Base-by-base conservation (phyloP, 2,797 vertebrate genomes). In the Austrolebias charrua region DNA sequence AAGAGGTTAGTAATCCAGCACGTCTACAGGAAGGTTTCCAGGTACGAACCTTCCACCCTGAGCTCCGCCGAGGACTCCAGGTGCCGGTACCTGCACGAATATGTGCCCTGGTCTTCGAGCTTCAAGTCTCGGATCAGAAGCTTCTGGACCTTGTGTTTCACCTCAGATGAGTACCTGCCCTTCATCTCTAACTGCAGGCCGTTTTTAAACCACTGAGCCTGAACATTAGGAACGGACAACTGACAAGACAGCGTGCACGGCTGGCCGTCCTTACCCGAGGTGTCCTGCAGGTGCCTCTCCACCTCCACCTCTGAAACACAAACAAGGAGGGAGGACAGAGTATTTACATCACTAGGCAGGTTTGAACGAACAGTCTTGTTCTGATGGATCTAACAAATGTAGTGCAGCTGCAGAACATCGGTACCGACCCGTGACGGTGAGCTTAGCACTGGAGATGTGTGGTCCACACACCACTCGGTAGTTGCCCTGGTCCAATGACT, bases 391-490 rank as follows among this genome's bases (percentile, higher is more conserved):
- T 35, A 1, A 19, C 33, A 54, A 28, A 13, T 16, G 15, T 52
- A 14, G 15, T 20, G 14, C n/a, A 19, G 31, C 40, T 52, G 16
- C 19, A 52, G 6, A 20, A 24, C 24, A 0, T 50, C 7, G 6
- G 33, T 66, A 93, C 94, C 93, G 91, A 99, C 98, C 96, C 0
- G 92, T 93, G 48, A 99, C 94, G 65, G 91, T 94, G 75, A 99
- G 91, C 83, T 95, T 98, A 75, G 96, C 97, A 66, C 96, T 98
- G 70, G 96, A 96, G 59, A 99, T 98, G 75, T 99, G 97, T 9
- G 98, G 97, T 12, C 98, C 98, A 78, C 97, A 98, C 12, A 99
- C 98, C 82, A 99, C 91, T 66, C 97, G 92, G 83, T 96, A 99
- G 92, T 97, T 99, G 72, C 95, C 96, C 80, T 96, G 95, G 85